These are phyloP conservation scores for Conger conger DNA, from an alignment of 2,113 vertebrate genomes.

Conservation along the genomic window DNA sequence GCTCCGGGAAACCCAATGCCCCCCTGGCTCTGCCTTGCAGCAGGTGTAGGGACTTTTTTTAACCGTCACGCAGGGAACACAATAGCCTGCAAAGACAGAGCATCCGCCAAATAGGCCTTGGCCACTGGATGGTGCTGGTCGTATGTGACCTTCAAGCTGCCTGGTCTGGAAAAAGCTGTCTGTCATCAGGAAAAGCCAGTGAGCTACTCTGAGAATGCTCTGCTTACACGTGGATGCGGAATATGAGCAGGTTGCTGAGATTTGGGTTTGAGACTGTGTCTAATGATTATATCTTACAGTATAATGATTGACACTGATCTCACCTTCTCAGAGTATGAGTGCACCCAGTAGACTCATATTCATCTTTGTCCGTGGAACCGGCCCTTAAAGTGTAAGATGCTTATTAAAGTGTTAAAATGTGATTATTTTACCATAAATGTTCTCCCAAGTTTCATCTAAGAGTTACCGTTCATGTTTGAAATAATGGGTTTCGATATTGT, in stretches of 20 bases:
- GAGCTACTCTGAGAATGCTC: neutral
- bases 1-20: neutral
- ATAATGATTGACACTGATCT: too few relatives aligned
- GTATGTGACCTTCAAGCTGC: neutral
- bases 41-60: neutral
- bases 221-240: neutral
- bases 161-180: neutral
- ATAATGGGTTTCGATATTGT: too few relatives aligned
- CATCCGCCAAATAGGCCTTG: neutral
- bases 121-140: neutral
- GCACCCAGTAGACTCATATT: too few relatives aligned
- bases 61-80: neutral
- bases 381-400: too few relatives aligned
- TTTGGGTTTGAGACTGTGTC: neutral
- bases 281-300: too few relatives aligned
- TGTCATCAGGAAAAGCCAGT: neutral
- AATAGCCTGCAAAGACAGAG: constrained; percentile 2
- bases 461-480: too few relatives aligned
- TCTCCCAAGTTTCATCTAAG: too few relatives aligned
- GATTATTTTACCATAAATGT: too few relatives aligned
- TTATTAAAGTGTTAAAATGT: too few relatives aligned
- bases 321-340: too few relatives aligned
- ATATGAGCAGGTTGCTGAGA: neutral
- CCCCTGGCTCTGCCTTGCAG: neutral
- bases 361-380: too few relatives aligned